phyloP scores from a whole-genome alignment of 2,888 invertebrate species.

The Cephonodes hylas region DNA sequence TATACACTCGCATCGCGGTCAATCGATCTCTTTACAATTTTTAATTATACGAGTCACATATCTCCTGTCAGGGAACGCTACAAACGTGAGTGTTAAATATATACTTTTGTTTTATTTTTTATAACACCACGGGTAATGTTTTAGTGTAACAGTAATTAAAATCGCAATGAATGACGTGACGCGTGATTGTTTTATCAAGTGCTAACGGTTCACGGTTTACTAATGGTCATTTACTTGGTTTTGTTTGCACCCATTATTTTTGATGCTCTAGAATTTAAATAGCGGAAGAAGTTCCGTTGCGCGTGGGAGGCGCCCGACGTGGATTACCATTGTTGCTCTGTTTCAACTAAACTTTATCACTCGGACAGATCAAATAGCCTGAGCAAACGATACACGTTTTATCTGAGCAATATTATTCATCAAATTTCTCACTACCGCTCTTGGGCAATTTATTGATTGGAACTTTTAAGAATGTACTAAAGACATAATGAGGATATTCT shows the following conservation, averaged over 20 bases:
- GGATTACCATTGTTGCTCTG: constrained; percentile 52
- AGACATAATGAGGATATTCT: neutral
- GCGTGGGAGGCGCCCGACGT: constrained; percentile 56
- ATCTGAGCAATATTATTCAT: neutral
- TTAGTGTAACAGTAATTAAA: constrained; percentile 47
- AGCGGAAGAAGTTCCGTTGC: constrained; percentile 69
- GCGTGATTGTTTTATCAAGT: constrained; percentile 46
- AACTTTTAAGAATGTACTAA: neutral
- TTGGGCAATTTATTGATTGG: neutral
- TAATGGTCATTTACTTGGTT: constrained; percentile 53
- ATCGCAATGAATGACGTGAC: constrained; percentile 35
- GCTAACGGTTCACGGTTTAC: constrained; percentile 50
- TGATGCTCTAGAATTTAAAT: constrained; percentile 59
- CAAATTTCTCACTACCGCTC: neutral
- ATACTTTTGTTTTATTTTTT: constrained; percentile 31
- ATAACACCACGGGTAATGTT: constrained; percentile 46
- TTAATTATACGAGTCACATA: constrained; percentile 40
- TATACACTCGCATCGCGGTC: constrained; percentile 26
- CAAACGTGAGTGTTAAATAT: constrained; percentile 14
- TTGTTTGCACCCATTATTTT: constrained; percentile 59
- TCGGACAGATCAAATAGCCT: constrained; percentile 2
- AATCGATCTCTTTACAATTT: constrained; percentile 44
- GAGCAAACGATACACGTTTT: neutral
- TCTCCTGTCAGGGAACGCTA: constrained; percentile 29
- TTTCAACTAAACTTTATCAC: constrained; percentile 19